Percentiles rank a stretch among this genome's conserved stretches.
These are phyloP conservation scores for Thysanoteuthis rhombus DNA, from an alignment of 2,888 invertebrate genomes.

Conservation along the genomic window DNA sequence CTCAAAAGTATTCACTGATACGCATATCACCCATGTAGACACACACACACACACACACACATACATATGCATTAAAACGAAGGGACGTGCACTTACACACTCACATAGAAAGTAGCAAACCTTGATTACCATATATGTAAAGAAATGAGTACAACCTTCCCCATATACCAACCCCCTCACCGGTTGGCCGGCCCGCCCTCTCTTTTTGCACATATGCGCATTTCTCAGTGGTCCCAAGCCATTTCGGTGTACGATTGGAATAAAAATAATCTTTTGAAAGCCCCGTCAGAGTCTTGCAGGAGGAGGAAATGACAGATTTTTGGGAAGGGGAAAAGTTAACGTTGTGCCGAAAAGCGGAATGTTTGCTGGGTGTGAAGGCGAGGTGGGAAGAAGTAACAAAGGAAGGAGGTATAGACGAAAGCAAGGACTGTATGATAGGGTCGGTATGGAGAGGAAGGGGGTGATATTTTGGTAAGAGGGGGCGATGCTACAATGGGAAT, in stretches of 20 bases:
- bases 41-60: no score
- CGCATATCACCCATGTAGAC: no score
- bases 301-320: constrained; percentile 12
- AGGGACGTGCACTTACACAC: neutral
- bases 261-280: neutral
- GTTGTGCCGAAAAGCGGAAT: neutral
- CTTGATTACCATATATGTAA: neutral
- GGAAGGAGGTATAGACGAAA: neutral
- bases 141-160: no score
- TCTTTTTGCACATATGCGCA: neutral
- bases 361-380: neutral
- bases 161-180: neutral
- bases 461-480: neutral
- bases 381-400: neutral
- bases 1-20: no score
- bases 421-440: neutral
- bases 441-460: neutral
- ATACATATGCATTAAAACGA: neutral
- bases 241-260: constrained; percentile 12
- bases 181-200: neutral
- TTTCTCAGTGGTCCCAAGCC: neutral
- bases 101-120: neutral
- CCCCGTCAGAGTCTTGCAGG: neutral
- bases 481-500: neutral
- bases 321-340: neutral